Evolutionary conservation across 2,113 vertebrate genomes (phyloP), one percentile per base, ranked within the genome.

Genomic region (Grallaria varia): DNA sequence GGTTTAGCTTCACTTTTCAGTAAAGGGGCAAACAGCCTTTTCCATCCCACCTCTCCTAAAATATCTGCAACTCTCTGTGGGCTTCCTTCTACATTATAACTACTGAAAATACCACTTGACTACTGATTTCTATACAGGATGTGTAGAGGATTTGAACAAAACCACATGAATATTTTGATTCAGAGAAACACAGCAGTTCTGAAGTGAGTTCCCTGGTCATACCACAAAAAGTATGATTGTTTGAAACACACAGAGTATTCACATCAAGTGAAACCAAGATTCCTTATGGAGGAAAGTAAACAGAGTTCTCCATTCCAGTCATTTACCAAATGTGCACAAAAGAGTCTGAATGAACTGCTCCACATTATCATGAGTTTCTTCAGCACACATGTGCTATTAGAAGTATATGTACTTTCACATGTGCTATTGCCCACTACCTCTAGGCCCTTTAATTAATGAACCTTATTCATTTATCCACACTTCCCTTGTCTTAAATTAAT

Each of bases 191-290:
- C 16, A 49, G 10, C 28, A 58, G 15, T 64, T 82, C 33, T 52
- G 39, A 81, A 76, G 10, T 16, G 21, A 28, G 4, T 44, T 71
- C 7, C 13, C 7, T 80, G 25, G 22, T 64, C 19, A 28, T 39
- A 40, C 2, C 10, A 60, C 11, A 37, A 52, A 64, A 56, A 28
- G 0, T 0, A 1, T 13, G 6, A 37, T 49, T 40, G 8, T 59
- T 69, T 66, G 33, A 77, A 67, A 27, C 5, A 39, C 9, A 56
- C 14, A 55, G 3, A 58, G 3, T 33, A 22, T 31, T 58, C 50
- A 62, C 67, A 55, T 6, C 0, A 1, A 85, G 4, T 42, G 12
- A 13, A 69, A 58, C 3, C 6, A 53, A 56, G 16, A 39, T 52
- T 78, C 8, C 1, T 87, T 84, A 72, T 74, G 37, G 23, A 81